These are phyloP conservation scores for Lates japonicus DNA, from an alignment of 2,797 vertebrate genomes.

Conservation along the genomic window DNA sequence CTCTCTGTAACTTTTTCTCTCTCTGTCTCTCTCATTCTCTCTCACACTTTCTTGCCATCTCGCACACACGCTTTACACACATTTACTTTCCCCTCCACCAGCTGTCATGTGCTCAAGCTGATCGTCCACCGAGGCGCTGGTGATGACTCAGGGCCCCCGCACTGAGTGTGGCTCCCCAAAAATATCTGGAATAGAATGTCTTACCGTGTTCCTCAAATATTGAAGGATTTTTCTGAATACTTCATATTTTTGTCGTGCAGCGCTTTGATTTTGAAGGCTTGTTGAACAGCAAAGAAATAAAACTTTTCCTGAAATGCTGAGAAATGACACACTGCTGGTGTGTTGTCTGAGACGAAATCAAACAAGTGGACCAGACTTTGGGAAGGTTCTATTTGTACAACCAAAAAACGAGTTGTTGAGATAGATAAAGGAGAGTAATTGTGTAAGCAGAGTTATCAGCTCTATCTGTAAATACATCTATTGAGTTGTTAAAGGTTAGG, in stretches of 20 bases:
- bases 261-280: constrained; percentile 16
- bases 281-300: constrained; percentile 26
- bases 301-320: neutral
- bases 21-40: neutral
- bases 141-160: constrained; percentile 37
- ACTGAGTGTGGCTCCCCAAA: constrained; percentile 17
- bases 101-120: constrained; percentile 35
- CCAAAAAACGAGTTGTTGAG: neutral
- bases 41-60: neutral
- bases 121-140: constrained; percentile 26
- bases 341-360: neutral
- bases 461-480: neutral
- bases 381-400: constrained; percentile 3
- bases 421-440: neutral
- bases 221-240: constrained; percentile 17
- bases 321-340: neutral
- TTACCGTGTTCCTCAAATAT: constrained; percentile 19
- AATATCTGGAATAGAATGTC: constrained; percentile 4
- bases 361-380: neutral
- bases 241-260: constrained; percentile 14
- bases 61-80: neutral
- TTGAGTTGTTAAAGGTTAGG: constrained; percentile 5
- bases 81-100: constrained; percentile 7
- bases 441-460: neutral
- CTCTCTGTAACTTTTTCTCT: constrained; percentile 23